phyloP scores from a whole-genome alignment of 1,140 invertebrate genomes.

The Calosoma granatense region DNA sequence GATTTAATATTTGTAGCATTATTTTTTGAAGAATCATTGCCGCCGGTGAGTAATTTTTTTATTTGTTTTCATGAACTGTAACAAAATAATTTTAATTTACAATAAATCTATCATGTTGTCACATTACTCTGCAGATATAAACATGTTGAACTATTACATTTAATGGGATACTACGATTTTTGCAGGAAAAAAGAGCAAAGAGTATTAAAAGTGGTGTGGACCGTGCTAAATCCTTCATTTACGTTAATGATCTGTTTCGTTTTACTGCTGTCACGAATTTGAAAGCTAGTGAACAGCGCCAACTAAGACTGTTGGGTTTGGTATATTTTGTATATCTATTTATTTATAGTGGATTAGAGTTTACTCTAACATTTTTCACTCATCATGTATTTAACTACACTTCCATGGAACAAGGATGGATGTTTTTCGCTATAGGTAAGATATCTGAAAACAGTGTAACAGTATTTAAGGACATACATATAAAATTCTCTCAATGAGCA shows the following conservation, averaged over 20 bases:
- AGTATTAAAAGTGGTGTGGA: constrained; percentile 47
- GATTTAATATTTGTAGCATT: constrained; percentile 70
- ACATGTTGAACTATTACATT: too few species aligned
- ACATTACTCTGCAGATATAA: too few species aligned
- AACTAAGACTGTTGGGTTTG: constrained; percentile 63
- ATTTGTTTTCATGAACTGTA: constrained; percentile 1
- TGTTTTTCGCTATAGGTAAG: constrained; percentile 90
- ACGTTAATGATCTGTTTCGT: constrained; percentile 43
- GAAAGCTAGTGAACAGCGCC: constrained; percentile 43
- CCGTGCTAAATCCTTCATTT: constrained; percentile 60
- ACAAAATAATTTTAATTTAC: neutral
- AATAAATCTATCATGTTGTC: neutral
- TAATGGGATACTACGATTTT: too few species aligned
- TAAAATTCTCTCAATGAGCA: too few species aligned
- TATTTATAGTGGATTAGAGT: constrained; percentile 94
- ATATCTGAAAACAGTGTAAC: neutral
- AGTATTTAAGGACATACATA: neutral
- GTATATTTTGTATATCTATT: constrained; percentile 95
- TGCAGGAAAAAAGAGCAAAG: constrained; percentile 58
- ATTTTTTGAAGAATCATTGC: constrained; percentile 80
- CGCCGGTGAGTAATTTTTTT: constrained; percentile 39
- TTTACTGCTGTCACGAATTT: constrained; percentile 53
- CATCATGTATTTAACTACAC: constrained; percentile 86
- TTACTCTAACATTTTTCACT: constrained; percentile 94
- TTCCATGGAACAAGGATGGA: constrained; percentile 94